phyloP scores from a whole-genome alignment of 2,113 vertebrate genomes.

The Campylorhamphus procurvoides region DNA sequence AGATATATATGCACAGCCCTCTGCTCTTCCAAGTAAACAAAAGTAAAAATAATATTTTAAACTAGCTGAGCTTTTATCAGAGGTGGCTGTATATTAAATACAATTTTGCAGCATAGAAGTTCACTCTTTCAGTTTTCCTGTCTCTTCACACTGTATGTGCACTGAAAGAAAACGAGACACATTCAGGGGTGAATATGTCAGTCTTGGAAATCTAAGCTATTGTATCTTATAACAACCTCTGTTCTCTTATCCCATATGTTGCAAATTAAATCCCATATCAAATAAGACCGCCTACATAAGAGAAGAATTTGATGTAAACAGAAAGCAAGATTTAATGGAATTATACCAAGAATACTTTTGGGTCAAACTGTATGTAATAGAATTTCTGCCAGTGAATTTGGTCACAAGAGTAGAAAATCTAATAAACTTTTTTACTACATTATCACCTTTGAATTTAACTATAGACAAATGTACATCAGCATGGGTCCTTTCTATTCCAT shows the following conservation, averaged over 20 bases:
- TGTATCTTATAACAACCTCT: neutral
- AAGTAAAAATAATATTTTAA: neutral
- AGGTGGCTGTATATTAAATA: neutral
- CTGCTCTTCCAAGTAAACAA: neutral
- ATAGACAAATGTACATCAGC: neutral
- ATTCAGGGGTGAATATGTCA: neutral
- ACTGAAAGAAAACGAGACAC: neutral
- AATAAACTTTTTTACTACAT: neutral
- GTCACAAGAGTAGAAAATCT: neutral
- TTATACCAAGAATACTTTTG: neutral
- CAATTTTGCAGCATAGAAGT: neutral
- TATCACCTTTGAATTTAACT: neutral
- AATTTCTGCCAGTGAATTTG: neutral
- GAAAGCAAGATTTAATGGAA: neutral
- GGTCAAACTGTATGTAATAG: neutral
- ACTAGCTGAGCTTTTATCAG: neutral
- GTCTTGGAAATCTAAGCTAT: neutral
- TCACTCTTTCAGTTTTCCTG: neutral
- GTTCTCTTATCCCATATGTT: neutral
- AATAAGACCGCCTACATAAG: neutral
- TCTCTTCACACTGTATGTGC: neutral
- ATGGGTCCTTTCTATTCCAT: neutral
- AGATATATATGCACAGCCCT: neutral
- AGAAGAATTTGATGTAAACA: neutral
- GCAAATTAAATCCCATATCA: neutral